Percentiles rank a stretch among this genome's conserved stretches.
phyloP scores from a whole-genome alignment of 2,113 vertebrate species.

The Dipodomys stephensi region DNA sequence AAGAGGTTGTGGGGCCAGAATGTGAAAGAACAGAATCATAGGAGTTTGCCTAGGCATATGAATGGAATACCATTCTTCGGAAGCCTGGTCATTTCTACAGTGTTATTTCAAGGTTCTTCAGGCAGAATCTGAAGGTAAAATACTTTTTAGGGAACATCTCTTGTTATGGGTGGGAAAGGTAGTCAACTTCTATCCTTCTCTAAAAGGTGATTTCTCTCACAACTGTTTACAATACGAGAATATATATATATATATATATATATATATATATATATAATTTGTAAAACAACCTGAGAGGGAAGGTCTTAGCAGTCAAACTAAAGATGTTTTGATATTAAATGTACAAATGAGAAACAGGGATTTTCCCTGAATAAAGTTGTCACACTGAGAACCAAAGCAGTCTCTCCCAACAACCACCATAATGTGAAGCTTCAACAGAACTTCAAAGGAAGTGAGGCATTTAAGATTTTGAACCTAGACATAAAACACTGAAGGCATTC shows the following conservation, averaged over 20 bases:
- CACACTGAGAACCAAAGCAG: not conserved
- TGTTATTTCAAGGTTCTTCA: not conserved
- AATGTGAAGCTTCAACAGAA: conserved; percentile 14
- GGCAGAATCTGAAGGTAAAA: not conserved
- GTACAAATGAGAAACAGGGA: not conserved
- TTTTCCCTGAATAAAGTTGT: not conserved
- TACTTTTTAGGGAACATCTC: not conserved
- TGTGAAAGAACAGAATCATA: not conserved
- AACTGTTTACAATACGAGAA: not conserved
- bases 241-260: no score
- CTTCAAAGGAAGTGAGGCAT: not conserved
- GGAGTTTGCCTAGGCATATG: not conserved
- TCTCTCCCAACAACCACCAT: not conserved
- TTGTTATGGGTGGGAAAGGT: not conserved
- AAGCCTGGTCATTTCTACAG: not conserved
- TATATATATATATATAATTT: not conserved
- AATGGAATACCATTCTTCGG: not conserved
- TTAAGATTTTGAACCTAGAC: not conserved
- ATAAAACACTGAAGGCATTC: not conserved
- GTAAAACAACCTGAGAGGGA: not conserved
- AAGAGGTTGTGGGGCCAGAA: not conserved
- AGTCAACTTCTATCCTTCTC: not conserved
- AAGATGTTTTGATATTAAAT: not conserved
- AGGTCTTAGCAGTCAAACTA: not conserved
- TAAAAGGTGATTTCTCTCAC: not conserved